phyloP scores from a whole-genome alignment of 2,888 invertebrate species.

The Lithosia quadra region DNA sequence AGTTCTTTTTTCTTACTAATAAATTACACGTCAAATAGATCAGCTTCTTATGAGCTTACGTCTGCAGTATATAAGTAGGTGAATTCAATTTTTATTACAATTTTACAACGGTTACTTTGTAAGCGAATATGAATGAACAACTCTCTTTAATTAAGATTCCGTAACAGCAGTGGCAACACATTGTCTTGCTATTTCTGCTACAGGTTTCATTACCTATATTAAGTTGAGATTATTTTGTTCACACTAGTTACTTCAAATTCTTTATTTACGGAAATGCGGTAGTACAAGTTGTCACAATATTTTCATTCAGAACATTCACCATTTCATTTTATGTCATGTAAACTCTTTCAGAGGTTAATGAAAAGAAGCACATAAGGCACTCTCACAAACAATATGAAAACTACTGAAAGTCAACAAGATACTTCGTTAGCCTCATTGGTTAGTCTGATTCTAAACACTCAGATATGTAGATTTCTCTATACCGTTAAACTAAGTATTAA shows the following conservation, averaged over 20 bases:
- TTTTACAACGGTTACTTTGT: neutral
- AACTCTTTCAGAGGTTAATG: no score
- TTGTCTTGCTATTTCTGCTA: neutral
- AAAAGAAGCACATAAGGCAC: no score
- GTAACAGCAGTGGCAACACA: neutral
- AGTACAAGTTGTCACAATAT: no score
- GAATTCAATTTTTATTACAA: neutral
- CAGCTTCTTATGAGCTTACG: neutral
- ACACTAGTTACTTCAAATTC: neutral
- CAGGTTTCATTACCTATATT: neutral
- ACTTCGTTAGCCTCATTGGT: no score
- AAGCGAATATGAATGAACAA: neutral
- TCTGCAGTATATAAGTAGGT: neutral
- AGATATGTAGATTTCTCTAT: neutral
- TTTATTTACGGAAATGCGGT: no score
- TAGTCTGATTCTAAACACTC: no score
- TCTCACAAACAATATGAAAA: no score
- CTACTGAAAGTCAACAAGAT: no score
- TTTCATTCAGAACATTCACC: no score
- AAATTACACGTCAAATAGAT: neutral
- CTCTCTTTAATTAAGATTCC: neutral
- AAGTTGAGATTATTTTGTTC: neutral
- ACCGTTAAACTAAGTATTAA: neutral
- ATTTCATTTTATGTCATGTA: no score
- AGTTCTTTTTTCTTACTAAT: neutral